Evolutionary conservation across 1,140 invertebrate genomes (phyloP), one percentile per base, ranked within the genome.

Genomic region (Plutomurus gul): DNA sequence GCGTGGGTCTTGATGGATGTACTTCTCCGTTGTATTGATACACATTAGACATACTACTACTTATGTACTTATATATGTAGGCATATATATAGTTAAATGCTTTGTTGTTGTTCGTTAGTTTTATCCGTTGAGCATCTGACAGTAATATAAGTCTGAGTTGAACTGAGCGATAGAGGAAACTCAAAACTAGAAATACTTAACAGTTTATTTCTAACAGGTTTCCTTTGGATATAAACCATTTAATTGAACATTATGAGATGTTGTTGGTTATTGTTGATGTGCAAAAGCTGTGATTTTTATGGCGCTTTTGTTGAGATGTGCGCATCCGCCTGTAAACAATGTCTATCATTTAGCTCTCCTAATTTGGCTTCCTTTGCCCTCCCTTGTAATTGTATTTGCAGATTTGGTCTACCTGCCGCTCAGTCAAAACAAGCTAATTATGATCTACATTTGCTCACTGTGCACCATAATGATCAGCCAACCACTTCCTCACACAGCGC

Each of bases 171-270:
- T 65, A n/a, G 56, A 65, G 56, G 56, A 65, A 33, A 65, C 36
- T 65, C 56, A 65, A n/a, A n/a, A 65, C 56, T 33, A 65, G 56
- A 65, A 65, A 65, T 65, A 33, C 56, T 60, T 60, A 33, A 65
- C 56, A 65, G 56, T 65, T 65, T 65, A 65, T 65, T 65, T 65
- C 56, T 65, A 65, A 65, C 56, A 33, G 56, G 56, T 65, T 65
- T 65, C 13, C 56, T 65, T 65, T 65, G 4, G 22, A 65, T 36
- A 33, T 16, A 36, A 27, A 65, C 25, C 16, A 65, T 65, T 65
- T 65, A 65, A 65, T 33, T 33, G 25, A 13, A 65, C 56, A 65
- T 65, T 33, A 65, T 33, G 20, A 51, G 47, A 51, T 51, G 20
- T 51, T 51, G 27, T 65, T 65, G 27, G 51, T 60, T 33, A 33